These are phyloP conservation scores for Myotis planiceps DNA, from an alignment of 2,797 vertebrate species.

Conservation along the genomic window DNA sequence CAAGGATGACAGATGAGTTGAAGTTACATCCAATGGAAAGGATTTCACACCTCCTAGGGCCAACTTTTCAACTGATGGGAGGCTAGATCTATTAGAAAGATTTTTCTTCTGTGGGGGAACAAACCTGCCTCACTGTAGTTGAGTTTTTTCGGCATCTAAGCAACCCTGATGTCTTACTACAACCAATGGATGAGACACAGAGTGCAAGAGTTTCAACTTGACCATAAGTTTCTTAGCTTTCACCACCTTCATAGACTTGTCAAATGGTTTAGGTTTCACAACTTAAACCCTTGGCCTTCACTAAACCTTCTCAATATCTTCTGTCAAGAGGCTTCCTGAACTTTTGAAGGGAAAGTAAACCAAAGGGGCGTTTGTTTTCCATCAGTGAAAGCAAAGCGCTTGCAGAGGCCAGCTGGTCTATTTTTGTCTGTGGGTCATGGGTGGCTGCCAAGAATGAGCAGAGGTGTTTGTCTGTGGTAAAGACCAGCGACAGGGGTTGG, in stretches of 20 bases:
- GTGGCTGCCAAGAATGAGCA: constrained; percentile 53
- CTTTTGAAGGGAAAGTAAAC: constrained; percentile 71
- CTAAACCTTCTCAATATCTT: constrained; percentile 59
- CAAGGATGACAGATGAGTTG: neutral
- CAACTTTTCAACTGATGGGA: neutral
- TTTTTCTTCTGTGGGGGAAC: neutral
- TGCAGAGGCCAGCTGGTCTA: constrained; percentile 38
- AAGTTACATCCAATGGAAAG: neutral
- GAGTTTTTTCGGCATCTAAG: neutral
- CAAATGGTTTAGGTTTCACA: constrained; percentile 64
- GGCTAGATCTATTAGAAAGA: neutral
- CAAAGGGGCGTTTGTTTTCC: constrained; percentile 68
- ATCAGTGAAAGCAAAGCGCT: constrained; percentile 55
- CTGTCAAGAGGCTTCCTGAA: constrained; percentile 74
- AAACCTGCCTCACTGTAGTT: neutral
- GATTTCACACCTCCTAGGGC: neutral
- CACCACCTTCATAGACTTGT: constrained; percentile 33
- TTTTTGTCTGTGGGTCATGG: constrained; percentile 59
- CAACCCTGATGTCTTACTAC: neutral
- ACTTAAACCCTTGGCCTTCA: constrained; percentile 65
- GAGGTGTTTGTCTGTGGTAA: constrained; percentile 40
- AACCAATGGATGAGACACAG: neutral
- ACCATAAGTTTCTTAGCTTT: constrained; percentile 30
- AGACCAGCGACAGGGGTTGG: neutral
- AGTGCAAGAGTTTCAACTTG: neutral